A percentile compares a stretch with the other conserved stretches of the same genome.
Conservation (phyloP, 2,888 invertebrate species). For the Volucella inflata region DNA sequence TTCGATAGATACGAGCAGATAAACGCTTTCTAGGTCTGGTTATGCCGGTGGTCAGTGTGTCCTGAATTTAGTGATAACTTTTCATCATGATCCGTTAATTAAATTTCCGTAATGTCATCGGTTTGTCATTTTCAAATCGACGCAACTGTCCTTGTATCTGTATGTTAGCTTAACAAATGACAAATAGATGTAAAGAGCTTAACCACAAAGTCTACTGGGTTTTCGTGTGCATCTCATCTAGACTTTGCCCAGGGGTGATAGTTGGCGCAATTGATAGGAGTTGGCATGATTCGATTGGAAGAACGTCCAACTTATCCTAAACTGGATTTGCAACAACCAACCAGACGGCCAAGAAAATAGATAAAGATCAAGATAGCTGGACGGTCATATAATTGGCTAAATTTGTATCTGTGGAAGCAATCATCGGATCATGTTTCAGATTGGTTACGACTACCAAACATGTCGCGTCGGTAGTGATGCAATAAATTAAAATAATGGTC, state of each 20-base stretch:
- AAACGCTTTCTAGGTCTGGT: conserved; percentile 34
- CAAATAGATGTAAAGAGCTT: conserved; percentile 23
- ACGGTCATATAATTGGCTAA: conserved; percentile 49
- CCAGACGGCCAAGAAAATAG: not conserved
- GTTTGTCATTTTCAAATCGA: conserved; percentile 8
- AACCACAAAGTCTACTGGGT: not conserved
- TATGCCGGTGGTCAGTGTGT: not conserved
- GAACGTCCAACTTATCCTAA: conserved; percentile 18
- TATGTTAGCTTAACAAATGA: conserved; percentile 15
- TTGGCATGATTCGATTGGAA: not conserved
- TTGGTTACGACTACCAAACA: conserved; percentile 29
- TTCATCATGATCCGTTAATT: conserved; percentile 44
- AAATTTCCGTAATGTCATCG: conserved; percentile 21
- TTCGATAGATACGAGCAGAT: conserved; percentile 7
- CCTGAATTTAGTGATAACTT: conserved; percentile 5
- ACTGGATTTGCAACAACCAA: conserved; percentile 22
- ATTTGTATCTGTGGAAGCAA: conserved; percentile 50
- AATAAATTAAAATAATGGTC: conserved; percentile 64
- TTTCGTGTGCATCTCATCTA: not conserved
- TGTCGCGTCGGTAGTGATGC: conserved; percentile 34
- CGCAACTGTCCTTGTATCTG: conserved; percentile 15
- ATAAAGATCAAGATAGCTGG: not conserved
- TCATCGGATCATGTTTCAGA: conserved; percentile 41
- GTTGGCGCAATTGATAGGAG: conserved; percentile 1
- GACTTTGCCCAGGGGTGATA: not conserved